Conservation (phyloP, 2,888 invertebrate species). For the Maniola hyperantus region DNA sequence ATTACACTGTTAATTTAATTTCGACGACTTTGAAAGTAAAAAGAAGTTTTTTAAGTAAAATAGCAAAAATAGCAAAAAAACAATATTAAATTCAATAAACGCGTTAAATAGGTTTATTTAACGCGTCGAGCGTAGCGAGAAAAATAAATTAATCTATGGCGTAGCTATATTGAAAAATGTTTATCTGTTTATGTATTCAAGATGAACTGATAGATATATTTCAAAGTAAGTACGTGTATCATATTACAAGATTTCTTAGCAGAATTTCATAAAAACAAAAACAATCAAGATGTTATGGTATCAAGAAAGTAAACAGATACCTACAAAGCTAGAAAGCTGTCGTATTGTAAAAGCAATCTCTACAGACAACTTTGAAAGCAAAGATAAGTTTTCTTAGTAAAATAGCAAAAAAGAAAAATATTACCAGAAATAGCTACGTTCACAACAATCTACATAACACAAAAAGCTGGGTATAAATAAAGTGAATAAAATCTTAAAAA, state of each 20-base stretch:
- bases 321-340: conserved; percentile 10
- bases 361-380: conserved; percentile 6
- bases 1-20: no score
- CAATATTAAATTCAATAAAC: no score
- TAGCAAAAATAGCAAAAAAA: no score
- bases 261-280: not conserved
- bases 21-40: no score
- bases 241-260: not conserved
- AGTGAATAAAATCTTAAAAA: no score
- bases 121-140: no score
- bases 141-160: no score
- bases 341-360: conserved; percentile 6
- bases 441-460: no score
- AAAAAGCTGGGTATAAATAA: no score
- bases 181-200: not conserved
- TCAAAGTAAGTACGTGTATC: not conserved
- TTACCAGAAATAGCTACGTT: not conserved
- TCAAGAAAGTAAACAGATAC: not conserved
- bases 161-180: no score
- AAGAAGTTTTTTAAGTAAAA: no score
- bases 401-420: not conserved
- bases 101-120: no score
- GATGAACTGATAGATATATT: not conserved
- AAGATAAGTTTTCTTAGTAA: not conserved
- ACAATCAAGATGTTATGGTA: not conserved